Base-by-base conservation (phyloP, 2,797 vertebrate species). In the Pseudopleuronectes americanus region DNA sequence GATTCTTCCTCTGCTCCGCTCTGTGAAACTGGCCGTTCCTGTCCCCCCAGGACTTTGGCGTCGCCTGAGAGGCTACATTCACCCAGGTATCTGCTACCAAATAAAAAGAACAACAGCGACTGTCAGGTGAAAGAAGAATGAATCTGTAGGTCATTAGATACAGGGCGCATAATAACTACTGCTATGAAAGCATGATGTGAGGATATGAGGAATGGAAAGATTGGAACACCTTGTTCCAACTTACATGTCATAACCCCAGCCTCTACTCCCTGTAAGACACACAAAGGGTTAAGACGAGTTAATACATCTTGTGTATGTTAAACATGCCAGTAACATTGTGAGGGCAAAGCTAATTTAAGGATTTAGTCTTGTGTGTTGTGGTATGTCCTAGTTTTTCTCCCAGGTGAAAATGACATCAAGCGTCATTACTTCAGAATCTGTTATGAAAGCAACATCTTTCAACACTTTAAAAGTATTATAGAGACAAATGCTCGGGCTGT, bases 11-110 rank as follows among this genome's bases (percentile, higher is more conserved):
- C 79, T 84, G 91, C 45, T 92, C 96, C 66, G 93, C 89, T 94
- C 96, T 94, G 84, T 95, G 93, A 92, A 96, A 96, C 0, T 90
- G 83, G 2, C 93, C 91, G 53, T 85, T 92, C 87, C 96, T 96
- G 84, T 98, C 97, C 52, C 91, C 88, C 97, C 97, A 99, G 47
- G 94, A 89, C 84, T 96, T 98, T 69, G 95, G 96, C 54, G 94
- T 93, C 74, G 93, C 95, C 83, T 97, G 96, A 76, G 96, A 96
- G 70, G 94, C 95, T 54, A 96, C 95, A 74, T 92, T 96, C 55
- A 95, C 92, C 97, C 97, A 99, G 64, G 89, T 94, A 70, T 94
- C 93, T 79, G 91, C 96, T 96, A 59, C 2, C 58, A 8, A 73
- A 63, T 24, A 28, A 47, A 55, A 38, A 55, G 26, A 17, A 64